Percentiles rank a stretch among this genome's conserved stretches.
phyloP scores from a whole-genome alignment of 2,797 vertebrate species.

The Sphenodon punctatus region DNA sequence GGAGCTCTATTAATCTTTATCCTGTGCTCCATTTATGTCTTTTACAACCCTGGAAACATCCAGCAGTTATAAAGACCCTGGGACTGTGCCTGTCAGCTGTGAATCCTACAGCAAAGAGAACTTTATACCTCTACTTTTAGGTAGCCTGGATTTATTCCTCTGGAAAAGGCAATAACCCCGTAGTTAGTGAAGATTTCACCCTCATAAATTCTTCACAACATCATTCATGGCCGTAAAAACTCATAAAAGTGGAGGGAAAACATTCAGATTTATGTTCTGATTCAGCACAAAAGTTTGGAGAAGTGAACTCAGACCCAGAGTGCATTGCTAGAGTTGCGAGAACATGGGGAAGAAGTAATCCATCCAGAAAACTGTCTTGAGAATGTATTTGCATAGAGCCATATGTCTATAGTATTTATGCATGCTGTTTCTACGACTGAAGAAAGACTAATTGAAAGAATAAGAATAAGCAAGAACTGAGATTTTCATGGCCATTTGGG shows the following conservation, averaged over 20 bases:
- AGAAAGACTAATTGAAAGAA: too few relatives aligned
- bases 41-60: slow-evolving; percentile 47
- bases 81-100: slow-evolving; percentile 21
- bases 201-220: slow-evolving; percentile 65
- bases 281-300: slow-evolving; percentile 57
- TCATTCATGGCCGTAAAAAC: slow-evolving; percentile 48
- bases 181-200: slow-evolving; percentile 61
- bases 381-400: too few relatives aligned
- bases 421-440: too few relatives aligned
- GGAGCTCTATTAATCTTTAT: slow-evolving; percentile 46
- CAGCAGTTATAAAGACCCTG: slow-evolving; percentile 34
- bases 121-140: slow-evolving; percentile 45
- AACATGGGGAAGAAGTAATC: background rate
- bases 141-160: slow-evolving; percentile 65
- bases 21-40: background rate
- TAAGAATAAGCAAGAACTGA: too few relatives aligned
- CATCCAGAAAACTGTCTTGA: background rate
- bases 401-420: too few relatives aligned
- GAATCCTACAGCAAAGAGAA: slow-evolving; percentile 43
- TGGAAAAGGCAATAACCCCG: slow-evolving; percentile 58
- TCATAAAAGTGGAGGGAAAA: slow-evolving; percentile 43
- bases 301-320: background rate
- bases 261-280: slow-evolving; percentile 62
- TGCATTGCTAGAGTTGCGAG: background rate
- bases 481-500: too few relatives aligned